Conservation (phyloP, 1,140 invertebrate species). For the Heliconius nattereri region DNA sequence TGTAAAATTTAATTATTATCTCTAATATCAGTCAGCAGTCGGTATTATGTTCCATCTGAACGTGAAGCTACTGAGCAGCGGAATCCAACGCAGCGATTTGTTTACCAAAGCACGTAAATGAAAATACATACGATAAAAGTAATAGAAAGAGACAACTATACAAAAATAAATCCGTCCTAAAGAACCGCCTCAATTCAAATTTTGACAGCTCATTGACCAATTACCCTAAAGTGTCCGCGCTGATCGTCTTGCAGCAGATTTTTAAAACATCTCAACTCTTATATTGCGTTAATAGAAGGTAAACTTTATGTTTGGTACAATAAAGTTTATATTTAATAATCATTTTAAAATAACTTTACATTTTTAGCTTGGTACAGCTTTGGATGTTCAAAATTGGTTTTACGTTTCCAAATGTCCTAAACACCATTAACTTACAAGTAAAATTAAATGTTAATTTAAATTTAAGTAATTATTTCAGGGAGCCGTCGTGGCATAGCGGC, state of each 20-base stretch:
- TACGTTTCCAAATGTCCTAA: not conserved
- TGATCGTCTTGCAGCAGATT: not conserved
- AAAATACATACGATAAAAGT: not conserved
- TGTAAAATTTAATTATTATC: too few relatives aligned
- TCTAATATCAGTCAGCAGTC: too few relatives aligned
- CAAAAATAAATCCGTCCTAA: constrained; percentile 50
- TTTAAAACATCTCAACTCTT: constrained; percentile 1
- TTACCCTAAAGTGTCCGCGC: constrained; percentile 37
- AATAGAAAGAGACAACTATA: constrained; percentile 55
- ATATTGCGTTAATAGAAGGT: not conserved
- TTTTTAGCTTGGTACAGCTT: not conserved
- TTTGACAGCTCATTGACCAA: constrained; percentile 67
- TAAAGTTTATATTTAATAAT: not conserved
- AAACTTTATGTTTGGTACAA: not conserved
- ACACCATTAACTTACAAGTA: not conserved
- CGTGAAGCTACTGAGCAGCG: too few relatives aligned
- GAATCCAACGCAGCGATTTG: too few relatives aligned
- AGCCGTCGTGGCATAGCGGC: too few relatives aligned
- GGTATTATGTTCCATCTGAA: too few relatives aligned
- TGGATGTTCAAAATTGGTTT: not conserved
- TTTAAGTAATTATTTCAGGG: not conserved
- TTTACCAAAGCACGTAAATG: too few relatives aligned
- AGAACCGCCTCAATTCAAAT: constrained; percentile 59
- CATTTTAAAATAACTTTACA: not conserved
- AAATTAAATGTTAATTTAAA: not conserved